Evolutionary conservation across 2,113 vertebrate genomes (phyloP), one percentile per base, ranked within the genome.

Genomic region (Trematocara zebra): DNA sequence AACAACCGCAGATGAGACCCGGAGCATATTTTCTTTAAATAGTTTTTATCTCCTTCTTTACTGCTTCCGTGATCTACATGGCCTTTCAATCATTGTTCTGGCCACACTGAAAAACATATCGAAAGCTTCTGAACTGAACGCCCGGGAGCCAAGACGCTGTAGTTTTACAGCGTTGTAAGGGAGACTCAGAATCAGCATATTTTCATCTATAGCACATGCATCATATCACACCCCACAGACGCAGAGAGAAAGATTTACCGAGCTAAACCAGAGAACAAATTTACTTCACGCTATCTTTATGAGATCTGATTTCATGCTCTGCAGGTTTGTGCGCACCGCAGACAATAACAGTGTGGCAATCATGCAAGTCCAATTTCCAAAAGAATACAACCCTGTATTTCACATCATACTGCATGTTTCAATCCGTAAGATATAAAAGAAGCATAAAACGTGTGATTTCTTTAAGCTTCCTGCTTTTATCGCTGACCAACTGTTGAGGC

Each of bases 291-390:
- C 85, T 82, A 72, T 92, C 86, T 92, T 89, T 85, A 86, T 88
- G 78, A 80, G 78, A 92, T 91, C 59, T 89, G 88, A 92, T 93
- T 93, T 91, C 85, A 93, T 81, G 88, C 87, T 87, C n/a, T 56
- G 78, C 52, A 86, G 81, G 88, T 86, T 69, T 57, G 67, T 81
- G 86, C 20, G 84, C 85, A 3, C 8, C n/a, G 7, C 59, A n/a
- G 82, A 90, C 15, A 76, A 87, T 82, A 90, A 81, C 57, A 28
- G 20, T 23, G 53, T 69, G 15, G 85, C 84, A 80, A 89, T 81
- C 86, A 86, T 78, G 37, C 83, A 78, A 83, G 83, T 87, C 54
- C 79, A 81, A 83, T 89, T 83, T 81, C 72, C 47, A 85, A 2
- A 51, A 31, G 53, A 82, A 74, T 31, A 47, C 81, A 78, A 76